Base-by-base conservation (phyloP, 2,888 invertebrate genomes). In the Caenorhabditis virilis region DNA sequence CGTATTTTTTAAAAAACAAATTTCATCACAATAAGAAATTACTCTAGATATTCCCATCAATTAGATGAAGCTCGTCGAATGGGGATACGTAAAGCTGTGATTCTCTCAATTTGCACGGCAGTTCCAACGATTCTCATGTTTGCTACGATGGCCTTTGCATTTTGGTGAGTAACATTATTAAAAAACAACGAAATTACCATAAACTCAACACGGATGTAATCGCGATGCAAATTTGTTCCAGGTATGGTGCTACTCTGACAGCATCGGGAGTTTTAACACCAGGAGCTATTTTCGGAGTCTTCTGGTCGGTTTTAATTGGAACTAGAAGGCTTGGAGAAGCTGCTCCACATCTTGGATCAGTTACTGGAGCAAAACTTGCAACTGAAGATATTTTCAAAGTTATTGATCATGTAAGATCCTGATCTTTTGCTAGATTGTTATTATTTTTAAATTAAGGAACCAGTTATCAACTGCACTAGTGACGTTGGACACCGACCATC, bases 321-420 rank as follows among this genome's bases (percentile, higher is more conserved):
- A 84, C 85, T 6, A 84, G 85, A 71, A 84, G 85, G 6, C 76
- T 93, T 60, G 92, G 91, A n/a, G 89, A 90, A 84, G 89, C 91
- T 0, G 89, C 91, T 0, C 92, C 92, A 0, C 89, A 90, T 60
- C 88, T 92, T 81, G 90, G 91, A 82, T 88, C 90, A 9, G 90
- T 93, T 75, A 89, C 90, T 0, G 88, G 89, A 25, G 91, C 92
- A 0, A 88, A 89, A 77, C 91, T 91, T 0, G 90, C 92, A 0
- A 91, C 90, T 0, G 88, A 89, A 3, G 84, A 83, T 2, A 82
- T 86, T 11, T 85, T 85, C 64, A 81, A 84, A 23, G 84, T 86
- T n/a, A 85, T 87, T 56, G 85, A 86, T 63, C 78, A 83, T 30
- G 84, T 85, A 60, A 56, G 79, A 13, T 76, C 15, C 18, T 48